These are phyloP conservation scores for Diplodus sargus DNA, from an alignment of 2,797 vertebrate species.

Conservation along the genomic window DNA sequence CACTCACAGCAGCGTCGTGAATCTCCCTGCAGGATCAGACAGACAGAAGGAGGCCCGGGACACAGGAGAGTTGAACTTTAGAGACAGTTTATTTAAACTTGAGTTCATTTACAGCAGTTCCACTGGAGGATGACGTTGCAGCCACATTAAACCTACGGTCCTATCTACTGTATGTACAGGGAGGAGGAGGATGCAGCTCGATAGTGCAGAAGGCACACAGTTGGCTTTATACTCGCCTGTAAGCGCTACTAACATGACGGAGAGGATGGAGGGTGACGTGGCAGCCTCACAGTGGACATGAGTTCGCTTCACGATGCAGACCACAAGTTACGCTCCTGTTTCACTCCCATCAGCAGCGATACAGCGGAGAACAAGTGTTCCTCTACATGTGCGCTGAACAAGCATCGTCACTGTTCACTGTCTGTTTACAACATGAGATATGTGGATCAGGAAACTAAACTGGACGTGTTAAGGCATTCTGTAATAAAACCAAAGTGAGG, in stretches of 20 bases:
- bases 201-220: slow-evolving; percentile 85
- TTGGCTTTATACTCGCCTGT: slow-evolving; percentile 76
- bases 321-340: slow-evolving; percentile 19
- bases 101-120: slow-evolving; percentile 80
- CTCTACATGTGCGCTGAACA: slow-evolving; percentile 42
- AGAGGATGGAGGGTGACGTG: slow-evolving; percentile 35
- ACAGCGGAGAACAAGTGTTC: slow-evolving; percentile 33
- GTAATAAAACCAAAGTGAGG: slow-evolving; percentile 39
- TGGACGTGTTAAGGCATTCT: slow-evolving; percentile 73
- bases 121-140: slow-evolving; percentile 68
- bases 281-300: slow-evolving; percentile 12
- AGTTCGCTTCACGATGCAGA: slow-evolving; percentile 26
- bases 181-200: slow-evolving; percentile 73
- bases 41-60: slow-evolving; percentile 22
- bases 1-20: no score
- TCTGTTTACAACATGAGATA: slow-evolving; percentile 44
- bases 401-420: slow-evolving; percentile 1
- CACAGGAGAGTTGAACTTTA: slow-evolving; percentile 51
- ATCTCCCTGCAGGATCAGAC: no score
- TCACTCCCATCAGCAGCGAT: slow-evolving; percentile 20
- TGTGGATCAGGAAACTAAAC: slow-evolving; percentile 18
- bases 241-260: slow-evolving; percentile 66
- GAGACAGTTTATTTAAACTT: slow-evolving; percentile 79
- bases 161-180: slow-evolving; percentile 78
- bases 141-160: slow-evolving; percentile 68